A percentile compares a stretch with the other conserved stretches of the same genome.
These are phyloP conservation scores for Hexactinellida sp. DNA, from an alignment of 37 sponge, comb jelly and placozoan species.

Conservation along the genomic window DNA sequence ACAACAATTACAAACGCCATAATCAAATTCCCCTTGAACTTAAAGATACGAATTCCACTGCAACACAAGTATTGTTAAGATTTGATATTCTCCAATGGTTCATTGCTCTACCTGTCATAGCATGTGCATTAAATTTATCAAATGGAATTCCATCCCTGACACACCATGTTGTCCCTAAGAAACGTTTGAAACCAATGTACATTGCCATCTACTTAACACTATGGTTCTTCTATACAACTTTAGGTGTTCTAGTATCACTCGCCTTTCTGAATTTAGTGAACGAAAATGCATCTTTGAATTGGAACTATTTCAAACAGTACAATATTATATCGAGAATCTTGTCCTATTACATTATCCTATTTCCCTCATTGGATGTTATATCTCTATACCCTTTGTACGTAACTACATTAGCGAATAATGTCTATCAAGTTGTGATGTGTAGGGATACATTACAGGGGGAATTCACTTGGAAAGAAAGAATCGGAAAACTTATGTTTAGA, in stretches of 20 bases:
- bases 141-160: slow-evolving; percentile 58
- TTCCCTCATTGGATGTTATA: slow-evolving; percentile 69
- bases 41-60: background rate
- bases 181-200: slow-evolving; percentile 27
- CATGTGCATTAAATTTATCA: slow-evolving; percentile 56
- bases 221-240: slow-evolving; percentile 32
- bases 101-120: slow-evolving; percentile 42
- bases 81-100: slow-evolving; percentile 51
- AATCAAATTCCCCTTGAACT: background rate
- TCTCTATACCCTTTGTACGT: slow-evolving; percentile 70
- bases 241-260: slow-evolving; percentile 57
- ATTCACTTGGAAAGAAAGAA: background rate
- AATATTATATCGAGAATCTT: slow-evolving; percentile 28
- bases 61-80: background rate
- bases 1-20: background rate
- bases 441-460: slow-evolving; percentile 27
- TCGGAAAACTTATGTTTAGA: slow-evolving; percentile 25
- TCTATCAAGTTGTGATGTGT: slow-evolving; percentile 40
- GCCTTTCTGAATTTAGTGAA: slow-evolving; percentile 39
- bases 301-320: slow-evolving; percentile 18
- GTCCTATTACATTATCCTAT: slow-evolving; percentile 65
- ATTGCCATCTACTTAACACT: slow-evolving; percentile 27
- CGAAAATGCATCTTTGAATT: slow-evolving; percentile 64
- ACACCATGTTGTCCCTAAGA: slow-evolving; percentile 51
- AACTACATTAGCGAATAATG: slow-evolving; percentile 44